Evolutionary conservation across 2,113 vertebrate genomes (phyloP).

Genomic region (Pachycephala philippinensis): DNA sequence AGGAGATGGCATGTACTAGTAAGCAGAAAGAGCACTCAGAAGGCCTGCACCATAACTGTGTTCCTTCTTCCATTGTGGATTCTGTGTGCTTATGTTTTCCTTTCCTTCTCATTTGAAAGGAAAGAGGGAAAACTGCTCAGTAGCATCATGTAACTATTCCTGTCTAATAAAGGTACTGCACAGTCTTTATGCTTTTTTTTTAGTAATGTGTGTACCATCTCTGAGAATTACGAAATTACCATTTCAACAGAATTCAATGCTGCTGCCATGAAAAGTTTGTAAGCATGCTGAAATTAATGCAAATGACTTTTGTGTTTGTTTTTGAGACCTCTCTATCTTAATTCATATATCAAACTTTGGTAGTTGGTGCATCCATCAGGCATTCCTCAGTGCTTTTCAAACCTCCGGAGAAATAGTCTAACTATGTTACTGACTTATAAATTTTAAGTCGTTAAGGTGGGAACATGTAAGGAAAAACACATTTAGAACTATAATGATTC

Average conservation of each 20-base stretch:
- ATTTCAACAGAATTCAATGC: slow-evolving; percentile 55
- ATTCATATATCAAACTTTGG: slow-evolving; percentile 40
- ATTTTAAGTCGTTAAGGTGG: background rate
- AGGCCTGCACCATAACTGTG: background rate
- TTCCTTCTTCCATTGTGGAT: background rate
- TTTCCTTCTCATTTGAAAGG: slow-evolving; percentile 48
- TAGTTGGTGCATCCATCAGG: slow-evolving; percentile 42
- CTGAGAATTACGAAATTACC: slow-evolving; percentile 58
- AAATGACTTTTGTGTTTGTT: slow-evolving; percentile 58
- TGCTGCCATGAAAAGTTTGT: slow-evolving; percentile 55
- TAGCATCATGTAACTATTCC: slow-evolving; percentile 9
- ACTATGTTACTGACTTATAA: slow-evolving; percentile 26
- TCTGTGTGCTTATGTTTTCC: slow-evolving; percentile 32
- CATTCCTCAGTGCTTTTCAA: slow-evolving; percentile 28
- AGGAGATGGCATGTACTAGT: background rate
- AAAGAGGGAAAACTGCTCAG: slow-evolving; percentile 27
- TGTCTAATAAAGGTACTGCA: slow-evolving; percentile 34
- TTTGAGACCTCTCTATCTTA: slow-evolving; percentile 46
- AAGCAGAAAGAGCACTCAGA: background rate
- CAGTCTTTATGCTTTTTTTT: slow-evolving; percentile 23
- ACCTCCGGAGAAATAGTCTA: slow-evolving; percentile 6
- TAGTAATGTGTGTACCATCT: slow-evolving; percentile 45
- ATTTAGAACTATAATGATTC: background rate
- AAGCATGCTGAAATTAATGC: slow-evolving; percentile 59
- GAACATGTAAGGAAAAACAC: background rate